Base-by-base conservation (phyloP, 1,140 invertebrate genomes). In the Sycophila sp. region DNA sequence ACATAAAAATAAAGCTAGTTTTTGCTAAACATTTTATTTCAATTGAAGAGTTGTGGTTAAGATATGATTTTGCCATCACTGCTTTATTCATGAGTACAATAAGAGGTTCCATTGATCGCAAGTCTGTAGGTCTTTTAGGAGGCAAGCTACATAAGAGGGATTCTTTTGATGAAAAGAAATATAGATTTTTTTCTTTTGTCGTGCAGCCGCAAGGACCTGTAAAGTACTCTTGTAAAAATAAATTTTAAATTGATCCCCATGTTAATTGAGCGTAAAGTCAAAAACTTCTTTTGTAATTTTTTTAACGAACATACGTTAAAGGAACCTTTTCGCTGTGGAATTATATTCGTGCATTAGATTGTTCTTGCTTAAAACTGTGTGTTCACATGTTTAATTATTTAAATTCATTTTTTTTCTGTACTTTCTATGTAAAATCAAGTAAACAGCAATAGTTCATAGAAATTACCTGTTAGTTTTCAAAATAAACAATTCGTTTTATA, bases 251-350 rank as follows among this genome's bases (percentile, higher is more conserved):
- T 56, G 67, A 69, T 69, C 58, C 19, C 51, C 30, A 64, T 70
- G 49, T 70, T 70, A 70, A 70, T 70, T 70, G 59, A 70, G 68
- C 38, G 60, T n/a, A 64, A 70, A 64, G 60, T 64, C 68, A 60
- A 70, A 60, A 64, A 59, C 64, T 70, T 60, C 60, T 22, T 70
- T 69, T 69, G 40, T 68, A 40, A 63, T 36, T 49, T 28, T 51
- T 40, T 55, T 42, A 45, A 42, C 51, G 63, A 42, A 30, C 17
- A 32, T 22, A 55, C 47, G n/a, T n/a, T n/a, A n/a, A n/a, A n/a
- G n/a, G n/a, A n/a, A n/a, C n/a, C n/a, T n/a, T n/a, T n/a, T n/a
- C n/a, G n/a, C n/a, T n/a, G n/a, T n/a, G n/a, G n/a, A n/a, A n/a
- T n/a, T n/a, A n/a, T n/a, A n/a, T n/a, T n/a, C n/a, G n/a, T n/a